Evolutionary conservation across 2,113 vertebrate genomes (phyloP), one percentile per base, ranked within the genome.

Genomic region (Conger conger): DNA sequence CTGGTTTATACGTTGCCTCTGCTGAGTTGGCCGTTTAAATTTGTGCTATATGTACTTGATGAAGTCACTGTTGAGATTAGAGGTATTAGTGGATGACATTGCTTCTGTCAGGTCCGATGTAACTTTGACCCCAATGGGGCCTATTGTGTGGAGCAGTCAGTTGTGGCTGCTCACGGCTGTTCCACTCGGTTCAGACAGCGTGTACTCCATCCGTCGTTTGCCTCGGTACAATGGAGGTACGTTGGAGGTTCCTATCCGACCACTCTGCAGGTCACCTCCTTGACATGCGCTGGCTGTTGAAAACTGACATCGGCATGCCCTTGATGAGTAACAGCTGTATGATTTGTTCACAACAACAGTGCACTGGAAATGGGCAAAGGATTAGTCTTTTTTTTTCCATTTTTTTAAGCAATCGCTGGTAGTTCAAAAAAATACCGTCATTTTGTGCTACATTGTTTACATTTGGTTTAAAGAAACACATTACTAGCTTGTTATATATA

Each of bases 61-160:
- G 30, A 42, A 11, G 83, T 78, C 83, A 84, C 53, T 45, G 83
- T 50, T 37, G 76, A 78, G 45, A 78, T 79, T 50, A 76, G 79
- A 78, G 27, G 45, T 18, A 54, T 57, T 84, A 78, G 40, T 40
- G 30, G 82, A 83, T 20, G 83, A 78, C 77, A 78, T 54, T n/a
- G 33, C 79, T 78, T 38, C 45, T 78, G 73, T 83, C 82, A 77
- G 60, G 73, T 83, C 45, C 53, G 73, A 83, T 27, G 57, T 84
- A 54, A 77, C 73, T 53, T 83, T 78, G 77, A 79, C 76, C 83
- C 83, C 83, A 84, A 79, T 84, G 83, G 83, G 83, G 83, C 79
- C 42, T 84, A 45, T 57, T 84, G 42, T 42, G 36, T 11, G 35
- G 42, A 84, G 45, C 35, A 33, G 45, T 57, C 33, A 23, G 4